Evolutionary conservation across 2,113 vertebrate genomes (phyloP), one percentile per base, ranked within the genome.

Genomic region (Lanius ludovicianus): DNA sequence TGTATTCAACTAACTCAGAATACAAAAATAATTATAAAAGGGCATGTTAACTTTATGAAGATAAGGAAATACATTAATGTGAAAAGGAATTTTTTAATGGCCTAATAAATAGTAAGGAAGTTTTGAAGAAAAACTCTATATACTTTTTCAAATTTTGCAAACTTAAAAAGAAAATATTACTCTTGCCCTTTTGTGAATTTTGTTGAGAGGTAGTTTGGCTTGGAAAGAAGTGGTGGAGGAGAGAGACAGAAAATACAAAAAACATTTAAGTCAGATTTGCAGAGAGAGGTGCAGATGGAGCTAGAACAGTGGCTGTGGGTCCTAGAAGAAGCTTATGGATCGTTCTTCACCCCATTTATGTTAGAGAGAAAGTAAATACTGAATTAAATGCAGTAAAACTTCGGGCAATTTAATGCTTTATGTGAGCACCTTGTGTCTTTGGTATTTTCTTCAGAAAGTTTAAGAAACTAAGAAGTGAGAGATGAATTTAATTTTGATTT

Each of bases 341-440:
- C 1, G 0, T 69, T 85, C 27, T 41, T 35, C 50, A 49, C 14
- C 7, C 8, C 5, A 15, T 20, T 42, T 60, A 64, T 5, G 4
- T n/a, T 37, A 57, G 19, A 69, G 16, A 52, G 50, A 68, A 86
- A 35, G 30, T 59, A 89, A 89, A 33, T 64, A 35, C 23, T 57
- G 33, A 59, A 67, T 67, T 55, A 68, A 37, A 8, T 74, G 21
- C 39, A 37, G 3, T 90, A 74, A 70, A 90, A 80, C 22, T 74
- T 44, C 3, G 9, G 15, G 1, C 31, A 30, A 1, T 57, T 91
- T 62, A 28, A 23, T 2, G 2, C 42, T 25, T 22, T 47, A 13
- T 49, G 12, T 16, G 11, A 84, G 23, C 6, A 37, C 10, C 13
- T n/a, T 75, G 3, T 82, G 35, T 65, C 31, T 67, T 67, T 50